Evolutionary conservation across 2,113 vertebrate genomes (phyloP), one percentile per base, ranked within the genome.

Genomic region (Phyllostomus discolor): DNA sequence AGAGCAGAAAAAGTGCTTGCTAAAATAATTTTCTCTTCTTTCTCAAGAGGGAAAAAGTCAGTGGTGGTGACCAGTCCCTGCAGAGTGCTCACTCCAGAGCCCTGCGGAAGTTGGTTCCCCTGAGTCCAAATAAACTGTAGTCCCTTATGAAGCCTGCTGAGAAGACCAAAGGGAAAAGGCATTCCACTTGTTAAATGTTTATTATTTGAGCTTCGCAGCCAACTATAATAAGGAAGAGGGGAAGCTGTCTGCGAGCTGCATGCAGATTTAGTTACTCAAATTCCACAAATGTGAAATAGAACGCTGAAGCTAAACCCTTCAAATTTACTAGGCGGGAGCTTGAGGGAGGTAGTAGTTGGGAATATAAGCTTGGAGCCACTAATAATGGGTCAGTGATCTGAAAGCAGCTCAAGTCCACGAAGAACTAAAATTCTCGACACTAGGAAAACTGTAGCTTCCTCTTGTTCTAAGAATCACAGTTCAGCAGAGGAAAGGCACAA

Each of bases 141-240:
- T 83, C 84, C 87, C 28, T 92, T 88, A 90, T 62, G 95, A 96
- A 94, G 92, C 85, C 92, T 96, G 92, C 96, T 87, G 94, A 95
- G 96, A 94, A 90, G 90, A 98, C 88, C 69, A 87, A 96, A 97
- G 96, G 94, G 70, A 89, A 97, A 92, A 90, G 79, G 95, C 96
- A 97, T 96, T 94, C 92, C 92, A 97, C 94, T 96, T 97, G 97
- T 94, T 96, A 94, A 94, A 97, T 95, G 97, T 96, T 97, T 97
- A 95, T 98, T 96, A 95, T 94, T 95, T 82, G 88, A 91, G 91
- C 75, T 96, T 94, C 69, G 19, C 96, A 88, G 97, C 96, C 96
- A 97, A 97, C 82, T 96, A 96, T 95, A 97, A 96, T 95, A 97
- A 80, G 54, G 41, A 90, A 90, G 70, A 95, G 95, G 91, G 94